Conservation (phyloP, 1,140 invertebrate genomes). For the Thaumatotibia leucotreta region DNA sequence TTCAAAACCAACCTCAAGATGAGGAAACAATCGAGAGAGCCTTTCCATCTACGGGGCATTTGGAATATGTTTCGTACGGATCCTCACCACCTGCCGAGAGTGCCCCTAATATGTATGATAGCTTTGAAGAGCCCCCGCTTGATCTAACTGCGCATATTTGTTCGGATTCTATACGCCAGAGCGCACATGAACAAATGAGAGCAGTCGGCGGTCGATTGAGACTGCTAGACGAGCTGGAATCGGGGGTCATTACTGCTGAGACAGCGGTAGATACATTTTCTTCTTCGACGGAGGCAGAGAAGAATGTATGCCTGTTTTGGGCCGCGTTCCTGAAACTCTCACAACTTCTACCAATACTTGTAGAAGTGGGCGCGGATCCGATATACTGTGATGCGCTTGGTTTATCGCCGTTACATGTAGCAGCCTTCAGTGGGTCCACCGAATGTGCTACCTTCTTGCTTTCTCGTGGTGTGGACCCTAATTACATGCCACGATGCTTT, state of each 20-base stretch:
- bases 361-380: constrained; percentile 82
- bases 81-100: constrained; percentile 84
- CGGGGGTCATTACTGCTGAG: constrained; percentile 78
- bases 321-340: constrained; percentile 82
- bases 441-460: constrained; percentile 84
- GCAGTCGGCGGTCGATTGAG: constrained; percentile 80
- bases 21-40: constrained; percentile 80
- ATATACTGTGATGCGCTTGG: constrained; percentile 83
- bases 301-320: constrained; percentile 83
- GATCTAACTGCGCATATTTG: constrained; percentile 85
- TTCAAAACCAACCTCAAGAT: constrained; percentile 47
- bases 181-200: constrained; percentile 84
- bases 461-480: constrained; percentile 81
- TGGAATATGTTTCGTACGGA: constrained; percentile 84
- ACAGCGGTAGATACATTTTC: constrained; percentile 72
- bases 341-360: constrained; percentile 79
- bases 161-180: constrained; percentile 83
- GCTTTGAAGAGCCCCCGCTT: constrained; percentile 82
- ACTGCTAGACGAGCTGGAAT: constrained; percentile 84
- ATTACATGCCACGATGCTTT: constrained; percentile 81
- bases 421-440: constrained; percentile 86
- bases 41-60: constrained; percentile 80
- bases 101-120: constrained; percentile 85
- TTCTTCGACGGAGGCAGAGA: constrained; percentile 79
- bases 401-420: constrained; percentile 83